Conservation (phyloP, 2,888 invertebrate genomes). For the Morpho helenor region DNA sequence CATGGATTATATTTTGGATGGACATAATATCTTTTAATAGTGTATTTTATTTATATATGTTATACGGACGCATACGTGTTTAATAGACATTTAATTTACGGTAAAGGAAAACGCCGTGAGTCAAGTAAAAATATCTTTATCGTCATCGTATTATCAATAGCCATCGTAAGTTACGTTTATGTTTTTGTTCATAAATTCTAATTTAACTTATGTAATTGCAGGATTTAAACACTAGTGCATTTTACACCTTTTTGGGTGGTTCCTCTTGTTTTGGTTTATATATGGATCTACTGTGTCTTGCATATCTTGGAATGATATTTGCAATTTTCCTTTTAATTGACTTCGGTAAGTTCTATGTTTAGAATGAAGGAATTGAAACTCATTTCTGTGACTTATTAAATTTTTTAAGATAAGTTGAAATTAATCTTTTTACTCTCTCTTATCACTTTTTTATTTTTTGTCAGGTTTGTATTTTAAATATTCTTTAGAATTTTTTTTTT, state of each 20-base stretch:
- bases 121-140: no score
- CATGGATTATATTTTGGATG: background rate
- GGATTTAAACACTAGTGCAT: constrained; percentile 85
- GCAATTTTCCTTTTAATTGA: constrained; percentile 81
- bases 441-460: no score
- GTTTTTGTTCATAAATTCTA: background rate
- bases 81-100: no score
- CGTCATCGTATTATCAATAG: no score
- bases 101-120: no score
- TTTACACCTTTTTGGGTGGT: constrained; percentile 82
- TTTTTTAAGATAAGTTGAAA: no score
- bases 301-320: constrained; percentile 82
- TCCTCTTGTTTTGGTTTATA: constrained; percentile 86
- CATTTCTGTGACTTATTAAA: no score
- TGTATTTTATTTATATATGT: no score
- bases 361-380: background rate
- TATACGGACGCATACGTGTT: no score
- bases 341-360: constrained; percentile 65
- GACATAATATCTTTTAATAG: background rate
- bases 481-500: background rate
- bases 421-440: no score
- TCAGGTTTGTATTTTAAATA: background rate
- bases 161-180: no score
- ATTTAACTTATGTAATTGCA: constrained; percentile 41
- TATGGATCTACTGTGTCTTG: constrained; percentile 84